Base-by-base conservation (phyloP, 1,140 invertebrate genomes). In the Anastatus disparis region DNA sequence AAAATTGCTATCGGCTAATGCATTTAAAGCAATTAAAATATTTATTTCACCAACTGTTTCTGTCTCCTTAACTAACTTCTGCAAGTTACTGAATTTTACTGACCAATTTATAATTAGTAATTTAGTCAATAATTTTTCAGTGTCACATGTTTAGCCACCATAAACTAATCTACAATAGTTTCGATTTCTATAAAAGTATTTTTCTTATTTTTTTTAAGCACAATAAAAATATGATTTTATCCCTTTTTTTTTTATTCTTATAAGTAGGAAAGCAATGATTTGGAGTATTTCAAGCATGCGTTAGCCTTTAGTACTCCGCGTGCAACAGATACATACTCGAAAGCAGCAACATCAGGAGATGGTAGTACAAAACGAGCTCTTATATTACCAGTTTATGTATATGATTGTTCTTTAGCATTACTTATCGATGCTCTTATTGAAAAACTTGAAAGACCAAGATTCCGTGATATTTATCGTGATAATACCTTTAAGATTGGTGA, bases 361-460 rank as follows among this genome's bases (percentile, higher is more conserved):
- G 38, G 55, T 2, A 58, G 22, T 13, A 13, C 50, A 3, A 63
- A 56, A 20, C 76, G 77, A 0, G 76, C 77, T 20, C 72, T 86
- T 22, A 80, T 85, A 70, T 80, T 93, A 62, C 92, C 92, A 0
- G 80, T 93, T 59, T 93, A 91, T 75, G 86, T 92, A 2, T 93
- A 92, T 76, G 90, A 93, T 78, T 92, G 91, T 79, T 89, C 90
- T 2, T 76, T 91, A 7, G 84, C 87, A 15, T 80, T 87, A 48
- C 77, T 92, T 26, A 88, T 89, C 3, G 88, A 90, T 62, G 86
- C 87, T 0, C 83, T 91, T 4, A 83, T 91, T 12, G 86, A 90
- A 68, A 84, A 86, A 74, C 80, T 81, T 2, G 75, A 79, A n/a
- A 78, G 76, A n/a, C 77, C 81, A 2, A 76, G 86, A 42, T 82